Percentiles rank a stretch among this genome's conserved stretches.
phyloP scores from a whole-genome alignment of 2,113 vertebrate genomes.

The Cricetomys ansorgei region DNA sequence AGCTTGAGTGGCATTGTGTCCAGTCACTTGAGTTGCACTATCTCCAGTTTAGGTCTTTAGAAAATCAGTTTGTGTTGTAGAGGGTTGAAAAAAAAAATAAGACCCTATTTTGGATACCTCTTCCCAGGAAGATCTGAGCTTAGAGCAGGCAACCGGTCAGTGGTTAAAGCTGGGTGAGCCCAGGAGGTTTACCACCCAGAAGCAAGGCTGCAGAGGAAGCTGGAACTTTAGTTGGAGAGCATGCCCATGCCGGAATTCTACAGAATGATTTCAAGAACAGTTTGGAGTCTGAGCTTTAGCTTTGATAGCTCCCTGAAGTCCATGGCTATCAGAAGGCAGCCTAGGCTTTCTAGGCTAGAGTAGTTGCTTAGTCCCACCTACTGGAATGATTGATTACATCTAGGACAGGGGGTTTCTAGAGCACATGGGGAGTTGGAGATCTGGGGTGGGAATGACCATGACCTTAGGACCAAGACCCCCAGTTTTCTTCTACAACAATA shows the following conservation, averaged over 20 bases:
- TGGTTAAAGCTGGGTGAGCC: background rate
- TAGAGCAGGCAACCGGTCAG: background rate
- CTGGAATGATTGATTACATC: background rate
- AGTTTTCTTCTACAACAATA: background rate
- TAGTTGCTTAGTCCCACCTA: background rate
- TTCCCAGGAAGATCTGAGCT: conserved; percentile 16
- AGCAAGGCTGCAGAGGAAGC: background rate
- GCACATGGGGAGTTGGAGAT: background rate
- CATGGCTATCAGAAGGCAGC: background rate
- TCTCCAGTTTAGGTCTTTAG: background rate
- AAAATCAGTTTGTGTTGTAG: background rate
- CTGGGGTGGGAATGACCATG: background rate
- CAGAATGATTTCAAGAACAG: background rate
- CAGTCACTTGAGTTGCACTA: too few relatives aligned
- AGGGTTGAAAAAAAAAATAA: background rate
- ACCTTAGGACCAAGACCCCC: background rate
- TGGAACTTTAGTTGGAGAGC: background rate
- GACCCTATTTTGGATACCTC: background rate
- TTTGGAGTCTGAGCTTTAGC: background rate
- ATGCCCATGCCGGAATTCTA: background rate
- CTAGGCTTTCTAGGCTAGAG: background rate
- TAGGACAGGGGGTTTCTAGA: background rate
- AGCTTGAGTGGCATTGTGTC: background rate
- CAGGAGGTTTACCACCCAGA: background rate
- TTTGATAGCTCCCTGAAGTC: background rate